These are phyloP conservation scores for Pica pica DNA, from an alignment of 2,113 vertebrate genomes.

Conservation along the genomic window DNA sequence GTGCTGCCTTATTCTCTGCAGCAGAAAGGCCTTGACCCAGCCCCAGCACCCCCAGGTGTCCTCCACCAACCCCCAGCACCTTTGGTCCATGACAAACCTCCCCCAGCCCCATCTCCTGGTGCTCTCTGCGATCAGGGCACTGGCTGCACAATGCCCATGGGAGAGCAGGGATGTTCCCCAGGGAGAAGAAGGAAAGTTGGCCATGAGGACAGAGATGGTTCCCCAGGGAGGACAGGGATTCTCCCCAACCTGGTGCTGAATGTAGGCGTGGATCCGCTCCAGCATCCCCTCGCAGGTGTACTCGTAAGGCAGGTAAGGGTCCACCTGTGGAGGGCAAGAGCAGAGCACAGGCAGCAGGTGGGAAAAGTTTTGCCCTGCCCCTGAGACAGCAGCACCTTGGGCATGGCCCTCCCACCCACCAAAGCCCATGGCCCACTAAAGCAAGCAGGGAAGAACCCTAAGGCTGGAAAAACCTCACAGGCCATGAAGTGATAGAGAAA, in stretches of 20 bases:
- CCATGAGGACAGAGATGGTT: not conserved
- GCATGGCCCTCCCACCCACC: not conserved
- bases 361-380: not conserved
- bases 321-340: constrained; percentile 76
- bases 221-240: not conserved
- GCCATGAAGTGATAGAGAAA: not conserved
- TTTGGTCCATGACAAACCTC: not conserved
- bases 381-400: not conserved
- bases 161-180: not conserved
- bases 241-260: constrained; percentile 89
- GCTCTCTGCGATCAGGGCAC: not conserved
- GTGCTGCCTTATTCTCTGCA: not conserved
- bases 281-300: constrained; percentile 96
- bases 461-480: not conserved
- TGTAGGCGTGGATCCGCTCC: constrained; percentile 91
- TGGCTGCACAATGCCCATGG: not conserved
- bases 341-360: not conserved
- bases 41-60: not conserved
- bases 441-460: not conserved
- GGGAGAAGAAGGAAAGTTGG: not conserved
- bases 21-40: not conserved
- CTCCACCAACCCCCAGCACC: not conserved
- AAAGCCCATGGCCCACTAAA: not conserved
- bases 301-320: constrained; percentile 93
- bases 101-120: not conserved